Percentiles rank a stretch among this genome's conserved stretches.
These are phyloP conservation scores for Mugil cephalus DNA, from an alignment of 2,113 vertebrate species.

Conservation along the genomic window DNA sequence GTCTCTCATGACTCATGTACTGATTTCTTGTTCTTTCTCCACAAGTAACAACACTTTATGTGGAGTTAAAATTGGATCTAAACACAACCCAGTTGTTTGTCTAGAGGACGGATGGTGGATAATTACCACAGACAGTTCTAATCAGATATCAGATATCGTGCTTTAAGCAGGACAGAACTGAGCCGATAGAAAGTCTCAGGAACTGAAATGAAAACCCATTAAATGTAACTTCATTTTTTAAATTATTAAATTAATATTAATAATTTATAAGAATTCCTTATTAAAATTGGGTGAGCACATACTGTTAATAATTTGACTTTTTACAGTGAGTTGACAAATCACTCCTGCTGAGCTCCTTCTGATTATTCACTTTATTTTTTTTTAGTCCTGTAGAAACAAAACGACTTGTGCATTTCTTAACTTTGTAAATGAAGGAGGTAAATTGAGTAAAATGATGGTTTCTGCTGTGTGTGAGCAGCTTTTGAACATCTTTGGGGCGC, in stretches of 20 bases:
- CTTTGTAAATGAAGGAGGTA: not conserved
- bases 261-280: conserved; percentile 42
- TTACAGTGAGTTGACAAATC: conserved; percentile 12
- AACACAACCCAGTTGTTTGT: too few species aligned
- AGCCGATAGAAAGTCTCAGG: conserved; percentile 7
- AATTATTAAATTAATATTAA: conserved; percentile 52
- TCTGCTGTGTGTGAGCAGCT: not conserved
- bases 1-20: too few species aligned
- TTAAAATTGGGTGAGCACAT: conserved; percentile 42
- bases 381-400: not conserved
- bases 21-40: too few species aligned
- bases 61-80: too few species aligned
- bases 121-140: too few species aligned
- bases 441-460: not conserved
- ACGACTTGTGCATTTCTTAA: not conserved
- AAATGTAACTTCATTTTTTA: conserved; percentile 31
- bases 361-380: conserved; percentile 12
- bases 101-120: too few species aligned
- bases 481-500: not conserved
- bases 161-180: not conserved
- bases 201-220: conserved; percentile 54
- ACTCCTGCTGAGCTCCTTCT: not conserved
- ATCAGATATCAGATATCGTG: too few species aligned
- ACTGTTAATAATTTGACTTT: conserved; percentile 35
- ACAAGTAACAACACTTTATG: too few species aligned